These are phyloP conservation scores for Hydrozoanthus gracilis DNA, from an alignment of 92 coral and sea anemone genomes.

Conservation along the genomic window DNA sequence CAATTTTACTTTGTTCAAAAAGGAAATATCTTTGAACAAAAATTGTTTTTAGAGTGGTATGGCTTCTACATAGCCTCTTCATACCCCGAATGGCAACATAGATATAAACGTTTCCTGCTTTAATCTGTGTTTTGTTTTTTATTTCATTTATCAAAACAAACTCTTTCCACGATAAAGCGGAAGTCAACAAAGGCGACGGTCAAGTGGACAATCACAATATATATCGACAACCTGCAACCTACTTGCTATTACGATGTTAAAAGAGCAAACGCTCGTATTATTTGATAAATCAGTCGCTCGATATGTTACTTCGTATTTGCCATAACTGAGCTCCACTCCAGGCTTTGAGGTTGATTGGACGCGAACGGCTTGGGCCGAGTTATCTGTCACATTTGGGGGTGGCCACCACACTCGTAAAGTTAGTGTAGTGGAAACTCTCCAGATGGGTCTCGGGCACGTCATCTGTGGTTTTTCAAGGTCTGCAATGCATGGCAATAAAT, in stretches of 20 bases:
- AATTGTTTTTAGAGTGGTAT: too few species aligned
- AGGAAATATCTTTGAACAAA: too few species aligned
- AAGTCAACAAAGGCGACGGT: too few species aligned
- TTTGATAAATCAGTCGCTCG: conserved; percentile 21
- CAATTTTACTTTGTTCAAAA: too few species aligned
- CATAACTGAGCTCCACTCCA: not conserved
- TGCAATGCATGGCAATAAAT: not conserved
- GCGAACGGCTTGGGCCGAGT: not conserved
- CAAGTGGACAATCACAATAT: too few species aligned
- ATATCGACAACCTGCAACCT: not conserved
- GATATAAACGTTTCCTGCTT: too few species aligned
- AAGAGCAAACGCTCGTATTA: not conserved
- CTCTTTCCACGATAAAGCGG: too few species aligned
- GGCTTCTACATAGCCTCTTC: too few species aligned
- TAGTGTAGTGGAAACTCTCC: not conserved
- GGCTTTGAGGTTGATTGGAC: not conserved
- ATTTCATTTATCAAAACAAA: too few species aligned
- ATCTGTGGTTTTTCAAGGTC: conserved; percentile 28
- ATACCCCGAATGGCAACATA: too few species aligned
- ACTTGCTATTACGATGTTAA: conserved; percentile 28
- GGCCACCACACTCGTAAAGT: conserved; percentile 4
- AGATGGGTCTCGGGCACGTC: not conserved
- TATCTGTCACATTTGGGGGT: conserved; percentile 32
- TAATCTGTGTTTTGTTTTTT: too few species aligned
- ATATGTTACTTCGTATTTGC: conserved; percentile 11